Conservation (phyloP, 2,113 vertebrate species). For the Chauna torquata region DNA sequence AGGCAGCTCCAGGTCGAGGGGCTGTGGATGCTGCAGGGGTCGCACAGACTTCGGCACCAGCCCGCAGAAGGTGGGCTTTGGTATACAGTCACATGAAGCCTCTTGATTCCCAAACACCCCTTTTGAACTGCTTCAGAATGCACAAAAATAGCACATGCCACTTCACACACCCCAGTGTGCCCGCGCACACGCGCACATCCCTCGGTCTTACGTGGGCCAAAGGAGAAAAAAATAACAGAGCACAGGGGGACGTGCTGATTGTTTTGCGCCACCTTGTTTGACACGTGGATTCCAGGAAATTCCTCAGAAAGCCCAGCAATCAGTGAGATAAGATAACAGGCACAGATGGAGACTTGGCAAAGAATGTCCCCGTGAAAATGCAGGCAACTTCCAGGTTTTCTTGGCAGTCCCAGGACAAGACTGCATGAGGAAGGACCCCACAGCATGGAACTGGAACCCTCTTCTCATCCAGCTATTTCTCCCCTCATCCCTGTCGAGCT, state of each 20-base stretch:
- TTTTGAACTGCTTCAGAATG: neutral
- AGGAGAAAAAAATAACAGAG: neutral
- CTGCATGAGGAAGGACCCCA: neutral
- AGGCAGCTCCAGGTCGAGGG: neutral
- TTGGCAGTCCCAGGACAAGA: neutral
- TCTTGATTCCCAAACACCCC: neutral
- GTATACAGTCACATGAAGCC: neutral
- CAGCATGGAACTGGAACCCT: neutral
- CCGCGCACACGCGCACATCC: rapidly evolving
- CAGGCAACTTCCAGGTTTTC: neutral
- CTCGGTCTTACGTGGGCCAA: neutral
- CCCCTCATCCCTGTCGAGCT: neutral
- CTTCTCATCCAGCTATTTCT: neutral
- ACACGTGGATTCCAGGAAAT: neutral
- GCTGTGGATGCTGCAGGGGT: neutral
- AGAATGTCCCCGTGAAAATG: neutral
- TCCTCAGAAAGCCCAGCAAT: neutral
- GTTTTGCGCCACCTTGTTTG: rapidly evolving
- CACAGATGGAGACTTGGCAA: neutral
- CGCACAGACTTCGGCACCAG: neutral
- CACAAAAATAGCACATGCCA: neutral
- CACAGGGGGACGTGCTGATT: rapidly evolving
- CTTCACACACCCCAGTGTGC: neutral
- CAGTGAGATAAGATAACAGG: neutral
- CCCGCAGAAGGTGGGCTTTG: neutral